Evolutionary conservation across 2,888 invertebrate genomes (phyloP).

Genomic region (Augiades crinisus): DNA sequence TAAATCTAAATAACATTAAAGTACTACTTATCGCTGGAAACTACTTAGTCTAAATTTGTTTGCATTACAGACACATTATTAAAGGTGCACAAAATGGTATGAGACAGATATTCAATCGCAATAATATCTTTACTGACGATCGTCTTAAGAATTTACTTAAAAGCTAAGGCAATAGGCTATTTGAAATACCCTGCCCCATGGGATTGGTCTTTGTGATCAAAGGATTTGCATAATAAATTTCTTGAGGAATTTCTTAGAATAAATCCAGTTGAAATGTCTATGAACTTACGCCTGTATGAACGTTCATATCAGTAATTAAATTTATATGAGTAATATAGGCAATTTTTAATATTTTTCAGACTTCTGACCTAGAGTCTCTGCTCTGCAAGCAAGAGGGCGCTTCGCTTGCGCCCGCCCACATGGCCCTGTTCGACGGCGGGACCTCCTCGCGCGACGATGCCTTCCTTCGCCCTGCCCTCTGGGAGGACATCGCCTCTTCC

Average conservation of each 20-base stretch:
- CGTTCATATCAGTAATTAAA: conserved; percentile 35
- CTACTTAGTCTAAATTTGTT: conserved; percentile 10
- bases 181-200: conserved; percentile 38
- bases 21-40: conserved; percentile 2
- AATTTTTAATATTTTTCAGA: too few species aligned
- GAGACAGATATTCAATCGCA: conserved; percentile 34
- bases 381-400: conserved; percentile 89
- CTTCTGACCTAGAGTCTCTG: conserved; percentile 90
- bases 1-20: neutral
- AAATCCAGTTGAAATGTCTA: conserved; percentile 29
- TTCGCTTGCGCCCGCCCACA: conserved; percentile 82
- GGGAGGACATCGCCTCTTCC: conserved; percentile 96
- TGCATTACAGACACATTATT: conserved; percentile 22
- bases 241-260: conserved; percentile 36
- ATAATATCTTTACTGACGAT: conserved; percentile 35
- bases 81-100: conserved; percentile 19
- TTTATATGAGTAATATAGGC: too few species aligned
- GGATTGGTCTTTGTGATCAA: conserved; percentile 40
- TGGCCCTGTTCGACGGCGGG: conserved; percentile 78
- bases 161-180: conserved; percentile 33
- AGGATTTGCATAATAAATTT: conserved; percentile 42
- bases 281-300: conserved; percentile 41
- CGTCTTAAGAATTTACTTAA: conserved; percentile 34
- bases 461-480: conserved; percentile 92
- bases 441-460: conserved; percentile 88